A percentile compares a stretch with the other conserved stretches of the same genome.
Evolutionary conservation across 2,888 invertebrate genomes (phyloP).

Genomic region (Nephrotoma guestfalica): DNA sequence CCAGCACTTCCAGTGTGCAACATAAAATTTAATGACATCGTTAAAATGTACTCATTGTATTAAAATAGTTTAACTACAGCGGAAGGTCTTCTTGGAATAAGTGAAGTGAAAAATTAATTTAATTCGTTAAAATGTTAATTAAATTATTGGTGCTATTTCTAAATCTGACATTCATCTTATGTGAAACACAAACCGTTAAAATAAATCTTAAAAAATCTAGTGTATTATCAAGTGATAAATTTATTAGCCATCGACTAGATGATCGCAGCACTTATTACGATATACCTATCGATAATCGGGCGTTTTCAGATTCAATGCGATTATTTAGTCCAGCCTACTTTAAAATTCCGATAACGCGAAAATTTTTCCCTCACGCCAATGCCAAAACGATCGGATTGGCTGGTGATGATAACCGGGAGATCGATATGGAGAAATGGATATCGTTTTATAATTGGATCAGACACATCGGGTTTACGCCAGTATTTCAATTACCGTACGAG

Average conservation of each 20-base stretch:
- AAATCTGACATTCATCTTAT: neutral
- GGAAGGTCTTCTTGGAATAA: neutral
- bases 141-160: neutral
- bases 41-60: neutral
- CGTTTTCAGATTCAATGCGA: neutral
- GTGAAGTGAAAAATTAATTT: neutral
- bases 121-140: neutral
- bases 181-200: neutral
- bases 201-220: slow-evolving; percentile 1
- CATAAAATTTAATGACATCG: neutral
- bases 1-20: neutral
- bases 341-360: neutral
- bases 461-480: slow-evolving; percentile 44
- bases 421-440: slow-evolving; percentile 22
- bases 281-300: neutral
- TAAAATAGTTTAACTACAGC: neutral
- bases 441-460: slow-evolving; percentile 26
- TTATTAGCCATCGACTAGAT: neutral
- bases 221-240: neutral
- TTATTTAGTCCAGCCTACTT: neutral
- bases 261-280: neutral
- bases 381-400: neutral
- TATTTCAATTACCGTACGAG: slow-evolving; percentile 51
- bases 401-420: neutral
- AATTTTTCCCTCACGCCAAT: neutral